A percentile compares a stretch with the other conserved stretches of the same genome.
Evolutionary conservation across 2,888 invertebrate genomes (phyloP).

Genomic region (Galerucella pusilla): DNA sequence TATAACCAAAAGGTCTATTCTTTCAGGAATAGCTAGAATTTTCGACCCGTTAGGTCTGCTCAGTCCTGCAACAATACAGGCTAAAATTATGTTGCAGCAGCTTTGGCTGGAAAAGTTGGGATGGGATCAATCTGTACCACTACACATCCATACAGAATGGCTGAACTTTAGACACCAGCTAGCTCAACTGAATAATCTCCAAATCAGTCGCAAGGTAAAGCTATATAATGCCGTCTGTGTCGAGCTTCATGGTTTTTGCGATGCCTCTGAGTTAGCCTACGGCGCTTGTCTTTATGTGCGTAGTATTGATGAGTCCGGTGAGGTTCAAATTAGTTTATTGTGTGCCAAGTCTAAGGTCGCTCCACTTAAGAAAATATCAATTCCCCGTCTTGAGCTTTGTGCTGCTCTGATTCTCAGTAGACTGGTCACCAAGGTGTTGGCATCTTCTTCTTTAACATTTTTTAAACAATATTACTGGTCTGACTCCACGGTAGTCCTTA

Average conservation of each 20-base stretch:
- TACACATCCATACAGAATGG: not conserved
- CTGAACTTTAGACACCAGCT: not conserved
- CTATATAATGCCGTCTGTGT: not conserved
- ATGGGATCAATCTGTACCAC: not conserved
- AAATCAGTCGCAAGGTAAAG: not conserved
- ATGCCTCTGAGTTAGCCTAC: not conserved
- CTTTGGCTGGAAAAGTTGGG: not conserved
- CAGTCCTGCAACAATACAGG: no score
- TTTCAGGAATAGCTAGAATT: no score
- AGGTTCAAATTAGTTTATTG: not conserved
- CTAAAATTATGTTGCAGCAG: no score
- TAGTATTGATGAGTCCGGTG: not conserved
- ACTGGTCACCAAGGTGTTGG: not conserved
- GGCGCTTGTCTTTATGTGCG: constrained; percentile 7
- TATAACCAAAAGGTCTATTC: no score
- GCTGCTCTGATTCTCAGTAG: no score
- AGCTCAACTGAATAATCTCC: not conserved
- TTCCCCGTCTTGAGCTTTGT: no score
- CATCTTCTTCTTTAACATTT: not conserved
- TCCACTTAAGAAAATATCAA: no score
- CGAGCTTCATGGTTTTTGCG: constrained; percentile 5
- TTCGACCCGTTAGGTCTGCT: no score
- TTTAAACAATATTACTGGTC: not conserved
- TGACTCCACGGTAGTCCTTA: not conserved
- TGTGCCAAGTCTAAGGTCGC: no score